phyloP scores from a whole-genome alignment of 2,797 vertebrate genomes.

The Notolabrus celidotus region DNA sequence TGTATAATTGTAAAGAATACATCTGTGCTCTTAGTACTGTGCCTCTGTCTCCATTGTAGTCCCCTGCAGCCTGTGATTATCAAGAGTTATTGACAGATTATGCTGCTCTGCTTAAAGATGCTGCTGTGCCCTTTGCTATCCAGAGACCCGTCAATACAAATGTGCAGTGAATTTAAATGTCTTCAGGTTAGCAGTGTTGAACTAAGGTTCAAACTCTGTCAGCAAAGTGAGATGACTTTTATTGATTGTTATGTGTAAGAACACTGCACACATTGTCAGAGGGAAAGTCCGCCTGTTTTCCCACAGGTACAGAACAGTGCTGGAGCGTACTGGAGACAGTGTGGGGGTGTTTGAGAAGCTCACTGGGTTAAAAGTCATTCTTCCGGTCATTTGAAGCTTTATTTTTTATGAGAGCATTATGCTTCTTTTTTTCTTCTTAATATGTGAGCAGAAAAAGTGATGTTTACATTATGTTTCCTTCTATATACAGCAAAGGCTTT shows the following conservation, averaged over 20 bases:
- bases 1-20: constrained; percentile 5
- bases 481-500: constrained; percentile 19
- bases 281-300: constrained; percentile 18
- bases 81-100: constrained; percentile 56
- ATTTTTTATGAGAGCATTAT: constrained; percentile 19
- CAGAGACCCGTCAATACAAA: constrained; percentile 36
- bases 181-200: constrained; percentile 28
- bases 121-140: constrained; percentile 40
- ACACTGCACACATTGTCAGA: constrained; percentile 14
- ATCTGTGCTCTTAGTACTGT: not conserved
- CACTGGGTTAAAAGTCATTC: constrained; percentile 20
- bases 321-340: constrained; percentile 17
- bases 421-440: constrained; percentile 10
- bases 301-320: constrained; percentile 14
- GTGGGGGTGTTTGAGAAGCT: constrained; percentile 44
- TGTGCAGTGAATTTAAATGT: constrained; percentile 46
- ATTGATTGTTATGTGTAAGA: constrained; percentile 41
- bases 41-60: constrained; percentile 25
- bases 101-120: constrained; percentile 53
- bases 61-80: constrained; percentile 52
- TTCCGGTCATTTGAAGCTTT: constrained; percentile 33
- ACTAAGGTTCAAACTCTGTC: constrained; percentile 40
- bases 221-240: constrained; percentile 40
- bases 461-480: constrained; percentile 6
- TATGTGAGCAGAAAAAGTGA: constrained; percentile 19